These are phyloP conservation scores for Eira barbara DNA, from an alignment of 2,113 vertebrate species.

Conservation along the genomic window DNA sequence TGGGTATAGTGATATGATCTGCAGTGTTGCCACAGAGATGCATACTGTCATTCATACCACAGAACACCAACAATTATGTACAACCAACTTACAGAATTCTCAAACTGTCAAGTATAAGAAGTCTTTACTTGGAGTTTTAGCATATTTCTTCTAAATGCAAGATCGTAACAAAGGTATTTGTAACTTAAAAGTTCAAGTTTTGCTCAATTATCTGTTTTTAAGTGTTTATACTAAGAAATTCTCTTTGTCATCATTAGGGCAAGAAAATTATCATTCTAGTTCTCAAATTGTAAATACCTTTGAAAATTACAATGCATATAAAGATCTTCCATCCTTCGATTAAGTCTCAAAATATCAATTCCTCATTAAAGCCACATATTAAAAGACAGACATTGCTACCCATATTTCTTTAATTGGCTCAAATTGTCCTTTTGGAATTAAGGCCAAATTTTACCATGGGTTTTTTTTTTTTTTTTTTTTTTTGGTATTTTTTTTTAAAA, in stretches of 20 bases:
- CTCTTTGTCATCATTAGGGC: not conserved
- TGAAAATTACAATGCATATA: slow-evolving; percentile 50
- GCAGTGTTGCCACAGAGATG: not conserved
- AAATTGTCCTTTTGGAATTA: slow-evolving; percentile 70
- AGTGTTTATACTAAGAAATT: slow-evolving; percentile 50
- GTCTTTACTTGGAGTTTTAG: slow-evolving; percentile 24
- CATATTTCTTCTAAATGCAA: slow-evolving; percentile 33
- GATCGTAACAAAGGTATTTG: slow-evolving; percentile 42
- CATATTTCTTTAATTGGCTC: slow-evolving; percentile 59
- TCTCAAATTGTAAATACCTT: slow-evolving; percentile 53
- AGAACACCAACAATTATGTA: not conserved
- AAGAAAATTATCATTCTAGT: slow-evolving; percentile 55
- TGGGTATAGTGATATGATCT: not conserved
- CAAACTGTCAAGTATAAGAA: slow-evolving; percentile 22
- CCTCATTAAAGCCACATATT: slow-evolving; percentile 50
- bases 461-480: slow-evolving; percentile 57
- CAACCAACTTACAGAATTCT: not conserved
- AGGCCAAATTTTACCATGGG: slow-evolving; percentile 74
- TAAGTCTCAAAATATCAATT: slow-evolving; percentile 57
- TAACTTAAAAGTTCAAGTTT: slow-evolving; percentile 46
- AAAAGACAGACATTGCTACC: slow-evolving; percentile 56
- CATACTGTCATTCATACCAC: slow-evolving; percentile 13
- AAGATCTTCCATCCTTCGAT: slow-evolving; percentile 39
- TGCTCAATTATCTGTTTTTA: slow-evolving; percentile 53
- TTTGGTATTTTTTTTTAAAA: slow-evolving; percentile 46